These are phyloP conservation scores for Oophaga pumilio DNA, from an alignment of 2,113 vertebrate species.

Conservation along the genomic window DNA sequence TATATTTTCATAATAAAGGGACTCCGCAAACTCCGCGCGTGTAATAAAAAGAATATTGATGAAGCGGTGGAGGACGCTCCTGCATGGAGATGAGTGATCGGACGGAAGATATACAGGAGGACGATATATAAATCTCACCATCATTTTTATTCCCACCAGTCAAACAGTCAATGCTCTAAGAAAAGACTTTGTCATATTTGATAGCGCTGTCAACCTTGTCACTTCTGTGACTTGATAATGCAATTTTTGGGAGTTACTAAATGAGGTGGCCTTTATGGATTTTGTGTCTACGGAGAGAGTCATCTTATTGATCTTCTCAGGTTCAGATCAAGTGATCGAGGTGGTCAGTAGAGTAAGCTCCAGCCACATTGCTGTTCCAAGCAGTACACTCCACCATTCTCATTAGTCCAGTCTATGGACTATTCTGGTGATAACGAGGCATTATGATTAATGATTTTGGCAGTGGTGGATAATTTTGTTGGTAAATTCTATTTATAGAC, in stretches of 20 bases:
- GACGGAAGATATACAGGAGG: conserved; percentile 62
- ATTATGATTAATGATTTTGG: no score
- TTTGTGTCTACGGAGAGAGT: not conserved
- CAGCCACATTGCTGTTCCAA: not conserved
- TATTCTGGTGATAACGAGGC: no score
- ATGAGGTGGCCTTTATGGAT: not conserved
- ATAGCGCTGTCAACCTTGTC: conserved; percentile 67
- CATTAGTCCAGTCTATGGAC: no score
- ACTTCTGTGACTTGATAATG: conserved; percentile 62
- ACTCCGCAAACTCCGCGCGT: conserved; percentile 53
- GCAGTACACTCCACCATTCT: not conserved
- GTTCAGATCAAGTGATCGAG: not conserved
- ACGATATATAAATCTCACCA: conserved; percentile 64
- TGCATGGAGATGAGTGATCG: conserved; percentile 61
- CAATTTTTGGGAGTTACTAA: conserved; percentile 44
- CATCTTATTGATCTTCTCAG: not conserved
- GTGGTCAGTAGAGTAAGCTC: not conserved
- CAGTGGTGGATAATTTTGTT: no score
- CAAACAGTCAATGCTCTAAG: conserved; percentile 66
- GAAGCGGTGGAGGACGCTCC: conserved; percentile 60
- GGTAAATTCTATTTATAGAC: no score
- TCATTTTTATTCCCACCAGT: conserved; percentile 53
- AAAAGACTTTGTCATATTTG: conserved; percentile 70
- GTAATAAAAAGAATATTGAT: conserved; percentile 48
- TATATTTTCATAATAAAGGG: conserved; percentile 57